Conservation (phyloP, 2,888 invertebrate genomes). For the Eubasilissa splendida region DNA sequence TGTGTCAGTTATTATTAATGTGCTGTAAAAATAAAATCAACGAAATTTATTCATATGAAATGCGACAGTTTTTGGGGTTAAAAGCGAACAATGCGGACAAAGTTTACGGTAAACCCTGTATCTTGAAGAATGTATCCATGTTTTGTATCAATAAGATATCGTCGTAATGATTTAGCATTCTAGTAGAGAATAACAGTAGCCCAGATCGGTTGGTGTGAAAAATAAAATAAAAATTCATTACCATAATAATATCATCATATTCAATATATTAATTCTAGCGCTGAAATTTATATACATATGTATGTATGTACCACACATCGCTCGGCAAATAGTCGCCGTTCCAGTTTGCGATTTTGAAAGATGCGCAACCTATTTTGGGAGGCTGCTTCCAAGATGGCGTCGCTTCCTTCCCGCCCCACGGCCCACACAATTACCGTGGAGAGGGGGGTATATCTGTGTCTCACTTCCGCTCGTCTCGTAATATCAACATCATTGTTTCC, state of each 20-base stretch:
- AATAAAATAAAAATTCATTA: too few relatives aligned
- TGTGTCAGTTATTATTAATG: too few relatives aligned
- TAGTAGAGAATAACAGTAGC: too few relatives aligned
- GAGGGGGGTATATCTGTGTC: slow-evolving; percentile 19
- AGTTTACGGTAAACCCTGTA: too few relatives aligned
- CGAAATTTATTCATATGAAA: too few relatives aligned
- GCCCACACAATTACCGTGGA: slow-evolving; percentile 33
- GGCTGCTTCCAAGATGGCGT: slow-evolving; percentile 57
- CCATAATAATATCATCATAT: neutral
- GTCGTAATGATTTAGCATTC: too few relatives aligned
- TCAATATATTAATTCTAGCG: neutral
- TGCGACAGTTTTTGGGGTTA: too few relatives aligned
- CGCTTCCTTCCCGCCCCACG: slow-evolving; percentile 24
- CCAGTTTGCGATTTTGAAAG: neutral
- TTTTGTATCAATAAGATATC: too few relatives aligned
- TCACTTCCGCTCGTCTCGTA: slow-evolving; percentile 45
- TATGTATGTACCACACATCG: neutral
- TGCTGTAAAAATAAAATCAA: too few relatives aligned
- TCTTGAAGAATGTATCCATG: too few relatives aligned
- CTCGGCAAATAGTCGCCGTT: neutral
- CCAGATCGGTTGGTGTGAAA: too few relatives aligned
- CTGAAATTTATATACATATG: neutral
- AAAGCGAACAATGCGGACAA: too few relatives aligned
- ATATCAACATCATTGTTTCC: slow-evolving; percentile 55
- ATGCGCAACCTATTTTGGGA: slow-evolving; percentile 34